These are phyloP conservation scores for Euglossa dilemma DNA, from an alignment of 1,140 invertebrate genomes.

Conservation along the genomic window DNA sequence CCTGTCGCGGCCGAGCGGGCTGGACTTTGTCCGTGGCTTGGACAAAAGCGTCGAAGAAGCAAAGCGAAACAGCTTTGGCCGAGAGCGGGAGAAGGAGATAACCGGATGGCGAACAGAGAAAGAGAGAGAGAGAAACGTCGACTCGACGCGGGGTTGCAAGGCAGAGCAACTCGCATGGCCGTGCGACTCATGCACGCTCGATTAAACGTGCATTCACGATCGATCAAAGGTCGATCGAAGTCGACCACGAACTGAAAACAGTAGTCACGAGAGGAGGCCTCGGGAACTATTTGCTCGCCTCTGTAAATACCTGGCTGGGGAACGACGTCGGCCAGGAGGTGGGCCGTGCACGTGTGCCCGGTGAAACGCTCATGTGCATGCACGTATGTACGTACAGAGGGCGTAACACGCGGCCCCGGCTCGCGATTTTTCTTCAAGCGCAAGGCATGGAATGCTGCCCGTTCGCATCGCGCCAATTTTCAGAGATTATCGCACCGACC, in stretches of 20 bases:
- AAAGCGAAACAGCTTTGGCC: neutral
- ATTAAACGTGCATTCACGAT: constrained; percentile 78
- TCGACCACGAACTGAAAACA: constrained; percentile 70
- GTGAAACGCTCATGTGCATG: neutral
- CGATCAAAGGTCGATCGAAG: constrained; percentile 78
- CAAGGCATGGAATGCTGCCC: constrained; percentile 34
- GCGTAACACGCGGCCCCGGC: constrained; percentile 47
- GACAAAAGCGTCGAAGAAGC: constrained; percentile 25
- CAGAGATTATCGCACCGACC: constrained; percentile 76
- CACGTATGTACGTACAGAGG: neutral
- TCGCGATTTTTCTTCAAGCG: constrained; percentile 46
- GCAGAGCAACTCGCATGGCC: constrained; percentile 50
- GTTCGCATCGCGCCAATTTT: constrained; percentile 76
- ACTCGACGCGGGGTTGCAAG: neutral
- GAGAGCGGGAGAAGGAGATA: neutral
- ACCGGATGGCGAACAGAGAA: too few relatives aligned
- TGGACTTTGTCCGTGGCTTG: neutral
- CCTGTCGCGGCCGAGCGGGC: neutral
- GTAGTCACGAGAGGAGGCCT: constrained; percentile 70
- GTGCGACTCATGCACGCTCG: constrained; percentile 70
- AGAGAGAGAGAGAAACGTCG: neutral
- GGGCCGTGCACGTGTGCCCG: constrained; percentile 38
- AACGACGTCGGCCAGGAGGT: constrained; percentile 57
- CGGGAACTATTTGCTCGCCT: constrained; percentile 74
- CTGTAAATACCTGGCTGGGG: constrained; percentile 75